phyloP scores from a whole-genome alignment of 1,140 invertebrate species.

The Drosophila bifasciata region DNA sequence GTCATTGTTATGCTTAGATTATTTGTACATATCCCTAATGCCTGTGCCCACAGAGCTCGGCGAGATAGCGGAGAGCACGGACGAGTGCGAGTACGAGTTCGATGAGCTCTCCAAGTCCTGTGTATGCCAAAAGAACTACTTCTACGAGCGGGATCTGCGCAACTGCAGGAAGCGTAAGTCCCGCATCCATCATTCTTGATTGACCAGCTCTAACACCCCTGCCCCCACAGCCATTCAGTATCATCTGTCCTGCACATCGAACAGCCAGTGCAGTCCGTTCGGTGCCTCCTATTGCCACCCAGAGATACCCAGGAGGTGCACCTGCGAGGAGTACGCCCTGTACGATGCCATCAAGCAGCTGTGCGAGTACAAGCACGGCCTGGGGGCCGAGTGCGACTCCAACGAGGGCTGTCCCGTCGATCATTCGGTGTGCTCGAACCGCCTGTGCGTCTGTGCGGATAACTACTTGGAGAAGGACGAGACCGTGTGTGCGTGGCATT shows the following conservation, averaged over 20 bases:
- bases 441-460: constrained; percentile 81
- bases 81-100: constrained; percentile 78
- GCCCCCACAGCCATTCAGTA: constrained; percentile 73
- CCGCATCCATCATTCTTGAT: neutral
- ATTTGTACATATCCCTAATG: neutral
- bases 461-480: constrained; percentile 81
- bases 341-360: constrained; percentile 78
- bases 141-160: constrained; percentile 75
- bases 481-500: constrained; percentile 82
- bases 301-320: constrained; percentile 73
- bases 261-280: constrained; percentile 83
- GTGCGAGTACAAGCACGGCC: constrained; percentile 71
- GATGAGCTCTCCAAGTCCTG: constrained; percentile 76
- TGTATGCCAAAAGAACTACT: constrained; percentile 82
- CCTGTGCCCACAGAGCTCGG: constrained; percentile 63
- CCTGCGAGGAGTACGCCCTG: constrained; percentile 76
- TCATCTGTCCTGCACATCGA: constrained; percentile 77
- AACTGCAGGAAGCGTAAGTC: constrained; percentile 80
- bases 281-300: constrained; percentile 75
- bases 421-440: constrained; percentile 83
- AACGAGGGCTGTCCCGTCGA: constrained; percentile 71
- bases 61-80: constrained; percentile 80
- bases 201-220: neutral
- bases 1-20: rapidly evolving
- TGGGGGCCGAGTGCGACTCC: constrained; percentile 75